Evolutionary conservation across 2,113 vertebrate genomes (phyloP), one percentile per base, ranked within the genome.

Genomic region (Onychostoma macrolepis): DNA sequence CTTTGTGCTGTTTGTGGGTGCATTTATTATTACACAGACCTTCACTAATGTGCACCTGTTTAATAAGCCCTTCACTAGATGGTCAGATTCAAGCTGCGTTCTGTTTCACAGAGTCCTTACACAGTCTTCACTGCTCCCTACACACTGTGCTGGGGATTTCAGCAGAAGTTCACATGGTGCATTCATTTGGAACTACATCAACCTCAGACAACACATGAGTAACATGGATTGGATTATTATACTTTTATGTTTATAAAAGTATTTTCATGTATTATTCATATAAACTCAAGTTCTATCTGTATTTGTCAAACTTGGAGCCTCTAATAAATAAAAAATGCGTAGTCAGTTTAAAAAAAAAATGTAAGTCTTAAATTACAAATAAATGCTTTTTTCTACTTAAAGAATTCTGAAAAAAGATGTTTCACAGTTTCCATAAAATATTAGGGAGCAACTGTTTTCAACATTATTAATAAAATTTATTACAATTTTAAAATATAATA

Each of bases 1-100:
- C 56, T 43, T 63, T 63, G 56, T 81, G 36, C n/a, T 61, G 33
- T 43, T 65, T 81, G 36, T 81, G 79, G n/a, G 12, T 43, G n/a
- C 0, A 17, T 15, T 53, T 19, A 61, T 17, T 28, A 63, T 43
- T 81, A 28, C 36, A 58, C 13, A 8, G 33, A 38, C 53, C 21
- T 80, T 0, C 30, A 21, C 4, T 80, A 24, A 80, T 80, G 79
- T 43, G 33, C 79, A 26, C 36, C 36, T 81, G 56, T 41, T 80
- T 26, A n/a, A 36, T 80, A 63, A 80, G 53, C n/a, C 12, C 24
- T 81, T 65, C 13, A 43, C 26, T 63, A 41, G 58, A 63, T 61
- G 33, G 6, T 61, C 10, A n/a, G 33, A 30, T 77, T 63, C 33
- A 9, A 81, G 15, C 56, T 81, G 79, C 28, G 7, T 80, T 76